Evolutionary conservation across 2,113 vertebrate species (phyloP).

Genomic region (Pseudopodoces humilis): DNA sequence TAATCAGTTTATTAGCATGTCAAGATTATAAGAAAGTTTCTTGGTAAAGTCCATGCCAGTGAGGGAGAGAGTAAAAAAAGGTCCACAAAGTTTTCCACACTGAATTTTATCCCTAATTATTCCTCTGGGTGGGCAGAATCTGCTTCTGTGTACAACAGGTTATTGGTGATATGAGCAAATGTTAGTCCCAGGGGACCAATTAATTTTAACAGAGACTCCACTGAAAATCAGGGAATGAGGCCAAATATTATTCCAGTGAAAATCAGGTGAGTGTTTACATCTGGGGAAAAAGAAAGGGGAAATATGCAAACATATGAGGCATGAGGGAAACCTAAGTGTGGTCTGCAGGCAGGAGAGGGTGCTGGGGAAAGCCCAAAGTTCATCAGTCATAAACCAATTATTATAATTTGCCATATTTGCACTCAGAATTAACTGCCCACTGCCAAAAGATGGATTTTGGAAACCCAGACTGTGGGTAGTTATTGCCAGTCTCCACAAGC

Average conservation of each 20-base stretch:
- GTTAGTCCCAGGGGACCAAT: conserved; percentile 10
- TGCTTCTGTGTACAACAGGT: not conserved
- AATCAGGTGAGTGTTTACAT: not conserved
- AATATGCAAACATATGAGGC: not conserved
- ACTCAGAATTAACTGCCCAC: not conserved
- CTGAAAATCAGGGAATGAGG: not conserved
- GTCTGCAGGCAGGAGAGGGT: not conserved
- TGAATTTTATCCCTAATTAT: conserved; percentile 28
- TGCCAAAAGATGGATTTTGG: not conserved
- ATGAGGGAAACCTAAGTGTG: not conserved
- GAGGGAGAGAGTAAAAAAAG: not conserved
- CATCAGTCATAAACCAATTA: not conserved
- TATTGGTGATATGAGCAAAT: not conserved
- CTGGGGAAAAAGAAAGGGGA: not conserved
- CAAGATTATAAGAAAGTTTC: not conserved
- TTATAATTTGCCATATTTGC: not conserved
- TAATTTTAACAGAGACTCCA: conserved; percentile 15
- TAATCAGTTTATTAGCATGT: not conserved
- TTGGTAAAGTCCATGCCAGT: not conserved
- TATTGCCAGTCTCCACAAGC: not conserved
- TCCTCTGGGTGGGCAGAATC: not conserved
- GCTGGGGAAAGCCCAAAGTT: not conserved
- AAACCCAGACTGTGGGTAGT: not conserved
- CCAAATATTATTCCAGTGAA: conserved; percentile 9
- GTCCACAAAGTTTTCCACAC: not conserved